phyloP scores from a whole-genome alignment of 2,797 vertebrate genomes.

The Remorina albescens region DNA sequence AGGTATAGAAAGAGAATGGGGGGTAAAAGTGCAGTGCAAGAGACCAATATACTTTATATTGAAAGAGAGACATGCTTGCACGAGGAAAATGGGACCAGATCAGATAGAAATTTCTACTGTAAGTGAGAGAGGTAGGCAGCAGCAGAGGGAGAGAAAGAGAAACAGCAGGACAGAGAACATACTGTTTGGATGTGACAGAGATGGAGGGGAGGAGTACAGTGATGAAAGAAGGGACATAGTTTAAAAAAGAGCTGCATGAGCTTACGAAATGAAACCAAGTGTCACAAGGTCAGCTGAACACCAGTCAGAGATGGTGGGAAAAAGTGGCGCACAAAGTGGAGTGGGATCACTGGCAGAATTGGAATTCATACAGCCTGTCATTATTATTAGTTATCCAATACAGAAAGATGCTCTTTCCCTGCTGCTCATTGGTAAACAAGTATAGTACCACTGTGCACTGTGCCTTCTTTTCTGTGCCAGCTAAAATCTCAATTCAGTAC shows the following conservation, averaged over 20 bases:
- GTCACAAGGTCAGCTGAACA: slow-evolving; percentile 40
- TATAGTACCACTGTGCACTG: slow-evolving; percentile 16
- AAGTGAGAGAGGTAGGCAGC: slow-evolving; percentile 25
- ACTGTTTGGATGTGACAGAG: slow-evolving; percentile 60
- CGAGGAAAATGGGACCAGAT: slow-evolving; percentile 33
- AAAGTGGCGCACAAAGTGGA: slow-evolving; percentile 11
- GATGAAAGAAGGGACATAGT: slow-evolving; percentile 58
- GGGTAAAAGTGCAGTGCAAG: slow-evolving; percentile 26
- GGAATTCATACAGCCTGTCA: slow-evolving; percentile 61
- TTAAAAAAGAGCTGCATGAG: slow-evolving; percentile 46
- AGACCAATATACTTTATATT: slow-evolving; percentile 37
- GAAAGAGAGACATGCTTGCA: slow-evolving; percentile 41
- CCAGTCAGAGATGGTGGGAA: slow-evolving; percentile 16
- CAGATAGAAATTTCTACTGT: slow-evolving; percentile 39
- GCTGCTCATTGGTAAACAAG: slow-evolving; percentile 60
- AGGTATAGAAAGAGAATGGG: slow-evolving; percentile 40
- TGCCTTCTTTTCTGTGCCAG: slow-evolving; percentile 31
- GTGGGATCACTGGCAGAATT: slow-evolving; percentile 29
- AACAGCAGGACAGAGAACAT: slow-evolving; percentile 56
- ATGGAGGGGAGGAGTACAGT: slow-evolving; percentile 44
- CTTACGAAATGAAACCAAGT: slow-evolving; percentile 45
- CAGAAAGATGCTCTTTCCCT: slow-evolving; percentile 36
- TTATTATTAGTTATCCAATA: slow-evolving; percentile 58
- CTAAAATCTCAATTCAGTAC: slow-evolving; percentile 36
- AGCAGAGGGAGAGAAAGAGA: slow-evolving; percentile 37